These are phyloP conservation scores for Ictidomys tridecemlineatus DNA, from an alignment of 2,113 vertebrate species.

Conservation along the genomic window DNA sequence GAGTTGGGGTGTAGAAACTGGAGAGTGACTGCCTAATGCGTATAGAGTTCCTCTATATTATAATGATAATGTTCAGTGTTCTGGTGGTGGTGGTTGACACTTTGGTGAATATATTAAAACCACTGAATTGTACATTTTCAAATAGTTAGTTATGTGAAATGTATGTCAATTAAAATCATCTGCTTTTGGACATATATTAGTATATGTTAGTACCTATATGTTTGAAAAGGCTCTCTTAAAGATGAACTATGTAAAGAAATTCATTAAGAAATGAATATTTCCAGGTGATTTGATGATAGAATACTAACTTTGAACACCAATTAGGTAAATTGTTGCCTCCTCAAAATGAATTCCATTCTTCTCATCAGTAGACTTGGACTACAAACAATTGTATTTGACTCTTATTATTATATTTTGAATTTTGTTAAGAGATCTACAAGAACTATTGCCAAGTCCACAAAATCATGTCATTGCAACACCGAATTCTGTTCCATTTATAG, in stretches of 20 bases:
- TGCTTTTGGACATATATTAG: neutral
- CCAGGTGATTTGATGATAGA: neutral
- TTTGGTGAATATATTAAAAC: neutral
- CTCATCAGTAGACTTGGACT: neutral
- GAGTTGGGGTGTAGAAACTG: neutral
- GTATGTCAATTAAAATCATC: neutral
- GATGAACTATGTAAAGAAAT: neutral
- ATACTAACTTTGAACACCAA: neutral
- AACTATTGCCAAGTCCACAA: neutral
- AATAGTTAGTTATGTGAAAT: neutral
- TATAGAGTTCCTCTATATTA: neutral
- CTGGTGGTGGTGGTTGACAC: neutral
- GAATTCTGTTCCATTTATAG: neutral
- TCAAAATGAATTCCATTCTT: neutral
- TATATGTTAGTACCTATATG: neutral
- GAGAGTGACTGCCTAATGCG: neutral
- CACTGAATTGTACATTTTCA: neutral
- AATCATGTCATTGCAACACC: neutral
- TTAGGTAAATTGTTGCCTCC: neutral
- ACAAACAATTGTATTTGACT: neutral
- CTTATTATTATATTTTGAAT: neutral
- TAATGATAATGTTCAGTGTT: neutral
- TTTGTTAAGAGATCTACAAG: neutral
- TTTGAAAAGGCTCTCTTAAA: neutral
- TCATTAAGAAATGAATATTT: neutral